Conservation (phyloP, 1,140 invertebrate species). For the Zaprionus inermis region DNA sequence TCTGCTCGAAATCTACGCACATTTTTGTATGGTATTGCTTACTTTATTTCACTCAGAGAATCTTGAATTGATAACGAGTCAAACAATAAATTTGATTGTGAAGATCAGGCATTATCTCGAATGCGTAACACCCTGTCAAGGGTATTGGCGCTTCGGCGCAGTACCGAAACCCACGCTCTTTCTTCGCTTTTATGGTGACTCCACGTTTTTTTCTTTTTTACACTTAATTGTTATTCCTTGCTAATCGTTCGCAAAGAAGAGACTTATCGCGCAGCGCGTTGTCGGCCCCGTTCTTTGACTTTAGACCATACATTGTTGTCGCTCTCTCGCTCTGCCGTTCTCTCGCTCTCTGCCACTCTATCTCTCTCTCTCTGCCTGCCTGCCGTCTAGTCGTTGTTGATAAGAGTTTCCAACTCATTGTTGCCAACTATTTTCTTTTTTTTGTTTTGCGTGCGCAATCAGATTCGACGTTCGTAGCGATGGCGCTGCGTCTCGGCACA, state of each 20-base stretch:
- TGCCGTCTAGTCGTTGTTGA: slow-evolving; percentile 19
- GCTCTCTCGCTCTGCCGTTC: not conserved
- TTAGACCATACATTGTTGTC: slow-evolving; percentile 26
- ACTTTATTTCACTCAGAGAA: not conserved
- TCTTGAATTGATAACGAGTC: not conserved
- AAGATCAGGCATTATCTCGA: slow-evolving; percentile 1
- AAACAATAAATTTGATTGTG: not conserved
- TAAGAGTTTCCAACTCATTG: slow-evolving; percentile 24
- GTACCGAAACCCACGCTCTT: not conserved
- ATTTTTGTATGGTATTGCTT: not conserved
- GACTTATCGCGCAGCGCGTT: slow-evolving; percentile 23
- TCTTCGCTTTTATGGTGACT: slow-evolving; percentile 15
- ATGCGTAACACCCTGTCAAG: slow-evolving; percentile 2
- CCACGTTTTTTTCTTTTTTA: slow-evolving; percentile 12
- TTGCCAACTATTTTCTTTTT: slow-evolving; percentile 19
- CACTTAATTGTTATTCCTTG: not conserved
- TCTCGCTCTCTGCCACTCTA: not conserved
- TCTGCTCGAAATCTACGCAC: not conserved
- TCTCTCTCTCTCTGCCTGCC: not conserved
- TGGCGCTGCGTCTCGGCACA: slow-evolving; percentile 7
- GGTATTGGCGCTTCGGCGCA: slow-evolving; percentile 13
- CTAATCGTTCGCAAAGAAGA: slow-evolving; percentile 19
- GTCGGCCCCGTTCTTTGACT: not conserved
- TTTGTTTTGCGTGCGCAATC: slow-evolving; percentile 15
- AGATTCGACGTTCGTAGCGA: not conserved